Evolutionary conservation across 2,888 invertebrate species (phyloP).

Genomic region (Dorcus hopei): DNA sequence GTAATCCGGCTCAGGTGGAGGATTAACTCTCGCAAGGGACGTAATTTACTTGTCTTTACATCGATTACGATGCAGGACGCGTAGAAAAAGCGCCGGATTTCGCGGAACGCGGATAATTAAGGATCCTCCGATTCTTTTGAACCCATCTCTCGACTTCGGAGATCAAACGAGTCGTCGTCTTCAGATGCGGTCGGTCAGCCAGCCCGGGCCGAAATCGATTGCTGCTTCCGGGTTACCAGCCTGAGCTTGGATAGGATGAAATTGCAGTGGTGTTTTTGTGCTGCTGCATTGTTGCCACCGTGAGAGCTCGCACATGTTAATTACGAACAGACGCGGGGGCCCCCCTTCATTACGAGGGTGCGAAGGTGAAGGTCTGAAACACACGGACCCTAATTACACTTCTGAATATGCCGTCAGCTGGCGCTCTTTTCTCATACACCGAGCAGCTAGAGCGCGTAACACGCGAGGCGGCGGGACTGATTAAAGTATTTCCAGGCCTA

Average conservation of each 20-base stretch:
- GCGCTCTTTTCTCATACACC: neutral
- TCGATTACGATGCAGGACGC: constrained; percentile 3
- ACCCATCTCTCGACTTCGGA: neutral
- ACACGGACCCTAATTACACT: neutral
- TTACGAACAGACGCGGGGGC: neutral
- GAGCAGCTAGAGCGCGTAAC: neutral
- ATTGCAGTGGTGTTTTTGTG: too few relatives aligned
- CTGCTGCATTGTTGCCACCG: neutral
- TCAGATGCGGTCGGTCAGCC: neutral
- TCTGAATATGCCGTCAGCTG: neutral
- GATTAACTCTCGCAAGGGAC: constrained; percentile 5
- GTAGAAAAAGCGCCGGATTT: neutral
- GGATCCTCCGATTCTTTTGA: neutral
- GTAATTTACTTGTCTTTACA: constrained; percentile 7
- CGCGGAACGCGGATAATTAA: neutral
- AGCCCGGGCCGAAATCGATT: neutral
- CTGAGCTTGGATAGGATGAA: neutral
- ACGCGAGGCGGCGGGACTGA: neutral
- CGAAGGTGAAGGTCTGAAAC: constrained; percentile 1
- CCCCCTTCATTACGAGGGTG: neutral
- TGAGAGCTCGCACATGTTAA: neutral
- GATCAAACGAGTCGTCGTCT: neutral
- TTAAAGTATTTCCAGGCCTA: neutral
- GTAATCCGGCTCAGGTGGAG: constrained; percentile 5
- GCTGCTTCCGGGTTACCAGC: neutral